A percentile compares a stretch with the other conserved stretches of the same genome.
Conservation (phyloP, 2,113 vertebrate genomes). For the Condylura cristata region DNA sequence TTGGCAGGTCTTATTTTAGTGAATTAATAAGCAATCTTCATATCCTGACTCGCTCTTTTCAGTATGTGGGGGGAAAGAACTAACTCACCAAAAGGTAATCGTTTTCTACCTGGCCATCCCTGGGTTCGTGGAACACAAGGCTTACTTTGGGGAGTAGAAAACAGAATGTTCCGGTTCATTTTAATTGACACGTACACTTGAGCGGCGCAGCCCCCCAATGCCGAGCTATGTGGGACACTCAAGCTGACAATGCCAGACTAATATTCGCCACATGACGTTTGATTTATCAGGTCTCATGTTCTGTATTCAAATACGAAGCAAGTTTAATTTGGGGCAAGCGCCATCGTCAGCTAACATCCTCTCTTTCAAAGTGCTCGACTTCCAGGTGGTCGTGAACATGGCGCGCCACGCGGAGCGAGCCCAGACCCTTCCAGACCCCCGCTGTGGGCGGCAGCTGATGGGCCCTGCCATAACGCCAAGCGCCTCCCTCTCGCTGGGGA, state of each 20-base stretch:
- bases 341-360: not conserved
- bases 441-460: too few species aligned
- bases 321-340: not conserved
- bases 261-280: not conserved
- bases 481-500: too few species aligned
- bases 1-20: slow-evolving; percentile 13
- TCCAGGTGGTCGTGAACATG: not conserved
- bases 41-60: slow-evolving; percentile 36
- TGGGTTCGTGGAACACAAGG: not conserved
- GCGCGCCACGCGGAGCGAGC: not conserved
- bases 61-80: not conserved
- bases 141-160: not conserved
- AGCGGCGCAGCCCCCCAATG: not conserved
- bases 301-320: not conserved
- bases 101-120: not conserved
- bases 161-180: not conserved
- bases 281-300: not conserved
- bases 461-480: too few species aligned
- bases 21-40: not conserved
- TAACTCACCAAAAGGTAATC: not conserved
- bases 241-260: not conserved
- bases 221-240: not conserved
- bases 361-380: not conserved
- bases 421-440: not conserved
- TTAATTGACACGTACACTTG: not conserved